Percentiles rank a stretch among this genome's conserved stretches.
Evolutionary conservation across 2,888 invertebrate genomes (phyloP).

Genomic region (Eurytoma adleriae): DNA sequence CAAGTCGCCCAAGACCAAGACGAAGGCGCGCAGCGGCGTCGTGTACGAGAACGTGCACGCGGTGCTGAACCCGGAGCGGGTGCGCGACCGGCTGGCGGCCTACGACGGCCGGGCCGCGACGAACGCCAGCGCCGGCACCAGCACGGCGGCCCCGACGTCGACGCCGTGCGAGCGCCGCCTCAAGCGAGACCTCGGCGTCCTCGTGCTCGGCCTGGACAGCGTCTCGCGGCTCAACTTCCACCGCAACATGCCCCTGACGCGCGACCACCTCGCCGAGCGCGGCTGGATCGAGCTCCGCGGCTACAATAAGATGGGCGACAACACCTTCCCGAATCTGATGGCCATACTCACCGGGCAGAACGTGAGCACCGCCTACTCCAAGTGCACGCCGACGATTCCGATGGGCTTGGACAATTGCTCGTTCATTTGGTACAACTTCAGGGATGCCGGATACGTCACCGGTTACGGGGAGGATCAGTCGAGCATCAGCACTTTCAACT

Average conservation of each 20-base stretch:
- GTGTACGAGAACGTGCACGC: conserved; percentile 80
- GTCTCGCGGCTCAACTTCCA: conserved; percentile 88
- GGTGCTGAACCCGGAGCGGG: conserved; percentile 77
- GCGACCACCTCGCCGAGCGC: conserved; percentile 81
- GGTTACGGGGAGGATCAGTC: conserved; percentile 89
- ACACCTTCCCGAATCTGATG: conserved; percentile 94
- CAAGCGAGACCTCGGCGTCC: conserved; percentile 82
- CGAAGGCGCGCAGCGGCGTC: conserved; percentile 63
- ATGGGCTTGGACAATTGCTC: conserved; percentile 83
- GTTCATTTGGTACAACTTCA: conserved; percentile 88
- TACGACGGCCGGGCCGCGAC: background rate
- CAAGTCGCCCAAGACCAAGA: conserved; percentile 59
- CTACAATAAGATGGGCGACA: conserved; percentile 89
- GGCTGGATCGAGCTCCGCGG: conserved; percentile 86
- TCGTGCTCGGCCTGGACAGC: conserved; percentile 91
- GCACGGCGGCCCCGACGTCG: background rate
- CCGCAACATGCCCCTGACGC: conserved; percentile 86
- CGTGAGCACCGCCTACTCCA: conserved; percentile 76
- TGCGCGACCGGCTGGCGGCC: conserved; percentile 74
- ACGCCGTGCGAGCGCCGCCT: background rate
- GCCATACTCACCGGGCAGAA: conserved; percentile 86
- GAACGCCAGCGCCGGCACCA: background rate
- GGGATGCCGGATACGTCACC: conserved; percentile 84
- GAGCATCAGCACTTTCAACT: conserved; percentile 86
- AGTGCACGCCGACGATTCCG: conserved; percentile 77